Evolutionary conservation across 2,797 vertebrate genomes (phyloP).

Genomic region (Eurystomus glaucurus): DNA sequence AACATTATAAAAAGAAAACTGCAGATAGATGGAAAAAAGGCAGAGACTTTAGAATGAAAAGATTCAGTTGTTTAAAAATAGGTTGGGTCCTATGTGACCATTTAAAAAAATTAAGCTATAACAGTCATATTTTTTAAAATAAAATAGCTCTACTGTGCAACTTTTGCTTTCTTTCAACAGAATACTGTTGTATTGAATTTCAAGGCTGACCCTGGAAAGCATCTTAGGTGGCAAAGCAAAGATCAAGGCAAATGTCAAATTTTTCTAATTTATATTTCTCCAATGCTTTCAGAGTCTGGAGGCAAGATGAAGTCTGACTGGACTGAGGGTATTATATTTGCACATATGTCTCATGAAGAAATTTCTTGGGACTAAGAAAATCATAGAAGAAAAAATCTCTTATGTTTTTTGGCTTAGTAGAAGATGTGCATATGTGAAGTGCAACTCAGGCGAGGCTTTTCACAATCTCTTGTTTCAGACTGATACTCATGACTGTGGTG

Average conservation of each 20-base stretch:
- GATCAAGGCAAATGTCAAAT: conserved; percentile 25
- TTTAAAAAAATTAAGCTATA: conserved; percentile 31
- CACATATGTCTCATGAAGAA: neutral
- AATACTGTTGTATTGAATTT: conserved; percentile 50
- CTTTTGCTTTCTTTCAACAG: conserved; percentile 29
- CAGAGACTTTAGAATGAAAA: conserved; percentile 61
- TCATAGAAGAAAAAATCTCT: conserved; percentile 14
- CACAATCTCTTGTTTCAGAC: conserved; percentile 23
- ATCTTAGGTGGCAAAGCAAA: conserved; percentile 57
- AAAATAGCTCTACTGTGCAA: conserved; percentile 40
- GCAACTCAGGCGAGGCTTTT: neutral
- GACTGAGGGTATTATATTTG: conserved; percentile 16
- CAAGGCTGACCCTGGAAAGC: conserved; percentile 52
- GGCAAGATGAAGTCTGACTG: conserved; percentile 17
- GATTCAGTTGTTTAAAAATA: conserved; percentile 70
- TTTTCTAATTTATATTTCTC: conserved; percentile 43
- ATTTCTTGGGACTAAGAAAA: conserved; percentile 33
- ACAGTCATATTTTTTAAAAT: neutral
- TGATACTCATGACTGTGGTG: neutral
- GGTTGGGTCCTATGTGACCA: conserved; percentile 39
- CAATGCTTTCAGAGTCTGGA: conserved; percentile 23
- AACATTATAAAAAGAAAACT: conserved; percentile 24
- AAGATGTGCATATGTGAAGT: neutral
- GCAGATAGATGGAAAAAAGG: conserved; percentile 47
- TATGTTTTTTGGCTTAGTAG: neutral